Conservation (phyloP, 2,797 vertebrate species). For the Gymnoscopelus microlampas region DNA sequence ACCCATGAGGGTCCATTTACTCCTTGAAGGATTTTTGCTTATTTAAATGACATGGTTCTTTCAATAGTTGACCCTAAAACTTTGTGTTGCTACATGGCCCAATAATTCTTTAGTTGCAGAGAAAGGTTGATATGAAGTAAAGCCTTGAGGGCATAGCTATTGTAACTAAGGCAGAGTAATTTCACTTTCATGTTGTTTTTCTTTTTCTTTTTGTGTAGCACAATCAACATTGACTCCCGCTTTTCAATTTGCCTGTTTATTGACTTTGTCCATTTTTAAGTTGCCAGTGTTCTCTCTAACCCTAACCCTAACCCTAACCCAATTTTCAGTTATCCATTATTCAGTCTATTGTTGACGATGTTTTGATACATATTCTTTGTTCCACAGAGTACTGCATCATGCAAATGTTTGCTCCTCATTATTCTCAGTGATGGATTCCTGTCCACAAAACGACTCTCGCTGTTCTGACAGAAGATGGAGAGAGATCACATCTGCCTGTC, state of each 20-base stretch:
- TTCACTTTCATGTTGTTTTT: constrained; percentile 21
- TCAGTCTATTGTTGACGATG: neutral
- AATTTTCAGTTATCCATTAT: constrained; percentile 3
- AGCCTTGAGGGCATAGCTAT: neutral
- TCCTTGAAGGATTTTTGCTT: neutral
- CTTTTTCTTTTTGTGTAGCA: constrained; percentile 17
- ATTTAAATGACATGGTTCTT: constrained; percentile 18
- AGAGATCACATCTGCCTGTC: constrained; percentile 15
- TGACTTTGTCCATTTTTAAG: constrained; percentile 22
- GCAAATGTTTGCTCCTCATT: constrained; percentile 28
- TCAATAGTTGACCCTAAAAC: constrained; percentile 6
- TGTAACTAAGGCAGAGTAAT: constrained; percentile 10
- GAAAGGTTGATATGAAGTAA: constrained; percentile 7
- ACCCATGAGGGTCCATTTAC: too few relatives aligned
- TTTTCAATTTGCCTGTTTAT: constrained; percentile 10
- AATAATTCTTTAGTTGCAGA: constrained; percentile 24
- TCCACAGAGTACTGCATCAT: constrained; percentile 30
- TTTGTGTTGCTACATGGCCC: constrained; percentile 1
- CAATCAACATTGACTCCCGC: neutral
- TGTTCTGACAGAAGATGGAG: constrained; percentile 5
- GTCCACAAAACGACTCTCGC: constrained; percentile 10
- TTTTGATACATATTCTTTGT: constrained; percentile 19
- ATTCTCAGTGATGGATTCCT: constrained; percentile 23
- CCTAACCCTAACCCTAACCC: too few relatives aligned
- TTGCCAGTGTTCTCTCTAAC: constrained; percentile 7